A percentile compares a stretch with the other conserved stretches of the same genome.
phyloP scores from a whole-genome alignment of 2,797 vertebrate species.

The Discoglossus pictus region DNA sequence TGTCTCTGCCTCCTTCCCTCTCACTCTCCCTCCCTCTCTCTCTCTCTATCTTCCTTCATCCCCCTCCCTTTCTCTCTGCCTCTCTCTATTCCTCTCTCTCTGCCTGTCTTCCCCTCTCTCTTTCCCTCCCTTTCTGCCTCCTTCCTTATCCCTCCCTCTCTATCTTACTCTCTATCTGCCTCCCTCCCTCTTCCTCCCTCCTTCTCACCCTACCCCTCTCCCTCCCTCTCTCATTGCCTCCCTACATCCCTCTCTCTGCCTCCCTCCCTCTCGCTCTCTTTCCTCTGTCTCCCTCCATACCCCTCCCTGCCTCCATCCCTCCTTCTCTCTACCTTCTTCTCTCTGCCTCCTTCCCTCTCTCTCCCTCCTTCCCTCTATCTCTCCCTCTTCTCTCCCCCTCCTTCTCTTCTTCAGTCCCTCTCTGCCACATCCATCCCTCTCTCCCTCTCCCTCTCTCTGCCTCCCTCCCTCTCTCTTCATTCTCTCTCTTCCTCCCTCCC shows the following conservation, averaged over 20 bases:
- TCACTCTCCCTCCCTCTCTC: too few relatives aligned
- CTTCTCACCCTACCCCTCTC: neutral
- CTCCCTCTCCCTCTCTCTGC: neutral
- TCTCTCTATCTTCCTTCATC: too few relatives aligned
- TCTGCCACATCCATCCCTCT: neutral
- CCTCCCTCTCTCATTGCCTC: neutral
- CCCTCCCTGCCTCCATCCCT: neutral
- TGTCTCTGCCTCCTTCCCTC: too few relatives aligned
- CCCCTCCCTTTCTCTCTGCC: too few relatives aligned
- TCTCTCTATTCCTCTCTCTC: too few relatives aligned
- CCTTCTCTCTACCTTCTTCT: neutral
- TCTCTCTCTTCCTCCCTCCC: neutral
- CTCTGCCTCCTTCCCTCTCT: neutral
- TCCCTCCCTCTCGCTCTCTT: neutral
- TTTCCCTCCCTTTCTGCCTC: neutral
- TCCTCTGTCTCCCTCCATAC: neutral
- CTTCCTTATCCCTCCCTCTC: neutral
- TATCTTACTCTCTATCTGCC: neutral
- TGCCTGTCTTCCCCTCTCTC: too few relatives aligned
- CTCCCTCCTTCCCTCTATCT: neutral
- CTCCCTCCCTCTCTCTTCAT: neutral
- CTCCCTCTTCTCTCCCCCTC: neutral
- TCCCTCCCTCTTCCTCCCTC: neutral
- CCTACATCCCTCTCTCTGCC: neutral
- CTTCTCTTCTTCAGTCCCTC: neutral